Percentiles rank a stretch among this genome's conserved stretches.
Conservation (phyloP, 2,113 vertebrate genomes). For the Mola mola region DNA sequence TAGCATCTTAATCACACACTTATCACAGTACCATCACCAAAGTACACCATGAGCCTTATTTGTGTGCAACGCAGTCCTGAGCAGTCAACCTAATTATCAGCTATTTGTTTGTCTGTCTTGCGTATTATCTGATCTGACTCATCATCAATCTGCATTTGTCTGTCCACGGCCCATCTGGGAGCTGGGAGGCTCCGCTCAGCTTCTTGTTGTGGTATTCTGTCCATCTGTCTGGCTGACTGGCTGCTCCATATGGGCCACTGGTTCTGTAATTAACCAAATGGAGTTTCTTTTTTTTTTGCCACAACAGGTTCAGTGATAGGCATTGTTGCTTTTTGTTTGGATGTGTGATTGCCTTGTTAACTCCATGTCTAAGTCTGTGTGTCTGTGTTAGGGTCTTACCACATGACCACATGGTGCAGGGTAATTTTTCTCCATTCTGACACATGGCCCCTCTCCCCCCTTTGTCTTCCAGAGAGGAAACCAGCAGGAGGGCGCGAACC, state of each 20-base stretch:
- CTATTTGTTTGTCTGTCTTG: constrained; percentile 39
- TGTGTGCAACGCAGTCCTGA: background rate
- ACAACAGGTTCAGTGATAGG: constrained; percentile 22
- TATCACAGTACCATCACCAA: constrained; percentile 47
- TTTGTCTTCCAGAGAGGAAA: constrained; percentile 46
- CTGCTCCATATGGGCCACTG: constrained; percentile 56
- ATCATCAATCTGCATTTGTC: constrained; percentile 50
- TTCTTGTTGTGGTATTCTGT: constrained; percentile 56
- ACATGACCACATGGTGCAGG: constrained; percentile 75
- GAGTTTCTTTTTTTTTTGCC: constrained; percentile 3
- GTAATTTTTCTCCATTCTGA: constrained; percentile 70
- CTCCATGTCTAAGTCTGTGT: constrained; percentile 36
- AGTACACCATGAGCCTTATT: constrained; percentile 12
- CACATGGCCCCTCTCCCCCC: constrained; percentile 62
- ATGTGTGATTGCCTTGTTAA: constrained; percentile 35
- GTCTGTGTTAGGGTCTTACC: constrained; percentile 58
- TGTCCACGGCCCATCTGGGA: constrained; percentile 55
- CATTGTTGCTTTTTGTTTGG: constrained; percentile 6
- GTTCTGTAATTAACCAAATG: constrained; percentile 57
- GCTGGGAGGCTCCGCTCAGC: constrained; percentile 31
- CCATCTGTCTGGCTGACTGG: constrained; percentile 60
- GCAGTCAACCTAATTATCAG: constrained; percentile 45
- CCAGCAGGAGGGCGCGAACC: constrained; percentile 75
- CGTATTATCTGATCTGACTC: constrained; percentile 49
- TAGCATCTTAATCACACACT: constrained; percentile 69